Percentiles rank a stretch among this genome's conserved stretches.
phyloP scores from a whole-genome alignment of 2,113 vertebrate species.

The Zingel zingel region DNA sequence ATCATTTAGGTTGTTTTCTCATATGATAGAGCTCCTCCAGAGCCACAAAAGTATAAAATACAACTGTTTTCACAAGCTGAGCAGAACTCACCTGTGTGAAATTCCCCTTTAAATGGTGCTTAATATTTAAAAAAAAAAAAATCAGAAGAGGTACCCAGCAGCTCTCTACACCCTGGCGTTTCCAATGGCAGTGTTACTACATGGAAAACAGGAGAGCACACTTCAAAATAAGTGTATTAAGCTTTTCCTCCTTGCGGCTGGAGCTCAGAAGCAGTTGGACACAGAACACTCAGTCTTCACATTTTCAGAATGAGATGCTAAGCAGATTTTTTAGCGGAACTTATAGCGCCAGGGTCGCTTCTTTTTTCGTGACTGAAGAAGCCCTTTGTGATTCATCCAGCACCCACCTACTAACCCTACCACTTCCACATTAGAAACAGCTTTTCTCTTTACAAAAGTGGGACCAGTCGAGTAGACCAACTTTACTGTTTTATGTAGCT shows the following conservation, averaged over 20 bases:
- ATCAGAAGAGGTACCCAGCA: background rate
- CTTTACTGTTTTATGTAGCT: constrained; percentile 53
- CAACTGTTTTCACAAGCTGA: background rate
- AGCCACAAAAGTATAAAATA: background rate
- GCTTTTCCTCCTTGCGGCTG: constrained; percentile 13
- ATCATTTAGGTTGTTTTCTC: background rate
- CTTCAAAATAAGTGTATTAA: constrained; percentile 15
- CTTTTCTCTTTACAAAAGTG: constrained; percentile 42
- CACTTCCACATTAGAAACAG: constrained; percentile 47
- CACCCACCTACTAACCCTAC: constrained; percentile 53
- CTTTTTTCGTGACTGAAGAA: constrained; percentile 40
- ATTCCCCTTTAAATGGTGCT: background rate
- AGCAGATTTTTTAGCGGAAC: constrained; percentile 50
- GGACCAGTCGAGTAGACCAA: constrained; percentile 34
- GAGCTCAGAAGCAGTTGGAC: constrained; percentile 23
- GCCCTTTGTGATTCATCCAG: constrained; percentile 39
- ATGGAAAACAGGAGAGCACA: background rate
- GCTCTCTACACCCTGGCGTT: background rate
- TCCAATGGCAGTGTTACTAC: background rate
- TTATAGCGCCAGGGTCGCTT: constrained; percentile 18
- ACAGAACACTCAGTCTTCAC: constrained; percentile 18
- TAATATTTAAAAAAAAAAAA: too few species aligned
- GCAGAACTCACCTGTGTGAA: background rate
- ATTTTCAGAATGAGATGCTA: constrained; percentile 57
- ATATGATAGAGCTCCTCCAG: background rate